These are phyloP conservation scores for Chaetorhynchus papuensis DNA, from an alignment of 2,113 vertebrate species.

Conservation along the genomic window DNA sequence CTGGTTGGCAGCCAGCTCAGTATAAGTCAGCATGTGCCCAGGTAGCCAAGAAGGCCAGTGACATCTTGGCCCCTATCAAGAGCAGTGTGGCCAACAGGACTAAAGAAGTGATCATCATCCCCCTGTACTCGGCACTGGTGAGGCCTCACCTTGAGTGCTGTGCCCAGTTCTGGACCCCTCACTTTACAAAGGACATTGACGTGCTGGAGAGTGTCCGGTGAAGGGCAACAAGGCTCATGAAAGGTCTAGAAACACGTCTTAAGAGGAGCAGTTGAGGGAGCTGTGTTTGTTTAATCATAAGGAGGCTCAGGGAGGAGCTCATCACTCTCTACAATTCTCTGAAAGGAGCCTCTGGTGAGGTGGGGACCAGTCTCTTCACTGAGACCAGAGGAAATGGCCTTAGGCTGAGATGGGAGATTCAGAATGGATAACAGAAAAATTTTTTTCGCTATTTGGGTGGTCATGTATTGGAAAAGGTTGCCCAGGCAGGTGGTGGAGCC, in stretches of 20 bases:
- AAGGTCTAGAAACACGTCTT: background rate
- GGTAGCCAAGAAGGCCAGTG: background rate
- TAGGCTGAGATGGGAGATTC: background rate
- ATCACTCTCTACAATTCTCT: background rate
- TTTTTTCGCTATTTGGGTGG: background rate
- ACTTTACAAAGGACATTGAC: background rate
- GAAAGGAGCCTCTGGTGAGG: background rate
- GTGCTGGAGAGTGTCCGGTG: background rate
- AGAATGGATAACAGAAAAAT: background rate
- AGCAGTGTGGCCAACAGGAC: background rate
- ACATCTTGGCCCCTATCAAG: background rate
- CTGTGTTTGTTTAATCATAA: background rate
- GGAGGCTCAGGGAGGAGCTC: background rate
- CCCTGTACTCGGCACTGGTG: background rate
- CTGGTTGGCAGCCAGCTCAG: background rate
- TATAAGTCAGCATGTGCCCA: background rate
- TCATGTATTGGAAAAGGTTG: background rate
- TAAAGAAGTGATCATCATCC: rapidly evolving
- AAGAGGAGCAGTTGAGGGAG: background rate
- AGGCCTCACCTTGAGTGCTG: background rate
- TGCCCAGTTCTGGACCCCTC: background rate
- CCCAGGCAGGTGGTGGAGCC: background rate
- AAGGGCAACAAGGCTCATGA: background rate
- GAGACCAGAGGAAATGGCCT: background rate
- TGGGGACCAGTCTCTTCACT: background rate